Conservation (phyloP, 92 coral and sea anemone genomes). For the Parazoanthus darwini region DNA sequence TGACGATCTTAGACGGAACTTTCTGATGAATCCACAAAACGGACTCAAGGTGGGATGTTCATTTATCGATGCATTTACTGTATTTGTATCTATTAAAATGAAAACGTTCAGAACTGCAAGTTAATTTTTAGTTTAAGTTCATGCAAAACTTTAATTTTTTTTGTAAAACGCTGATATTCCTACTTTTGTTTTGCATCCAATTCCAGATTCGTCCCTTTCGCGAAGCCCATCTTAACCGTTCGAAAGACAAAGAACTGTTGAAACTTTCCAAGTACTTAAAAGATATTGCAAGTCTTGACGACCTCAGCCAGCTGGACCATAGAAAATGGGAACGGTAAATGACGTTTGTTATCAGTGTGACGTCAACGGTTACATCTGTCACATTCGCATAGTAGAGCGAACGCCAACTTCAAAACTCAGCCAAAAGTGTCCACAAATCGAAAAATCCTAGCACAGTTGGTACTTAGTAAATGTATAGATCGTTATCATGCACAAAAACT, state of each 20-base stretch:
- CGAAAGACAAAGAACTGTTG: slow-evolving; percentile 82
- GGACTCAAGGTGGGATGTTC: slow-evolving; percentile 78
- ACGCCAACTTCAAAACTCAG: too few relatives aligned
- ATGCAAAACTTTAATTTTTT: background rate
- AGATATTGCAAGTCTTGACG: slow-evolving; percentile 75
- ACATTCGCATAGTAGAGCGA: too few relatives aligned
- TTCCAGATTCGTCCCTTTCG: slow-evolving; percentile 94
- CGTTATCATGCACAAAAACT: too few relatives aligned
- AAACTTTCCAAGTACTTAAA: slow-evolving; percentile 79
- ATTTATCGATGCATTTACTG: too few relatives aligned
- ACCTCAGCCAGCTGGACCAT: slow-evolving; percentile 78
- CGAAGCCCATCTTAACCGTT: slow-evolving; percentile 92
- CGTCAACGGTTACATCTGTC: too few relatives aligned
- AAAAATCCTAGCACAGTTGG: too few relatives aligned
- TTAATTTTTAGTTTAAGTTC: background rate
- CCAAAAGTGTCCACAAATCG: too few relatives aligned
- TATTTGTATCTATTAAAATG: too few relatives aligned
- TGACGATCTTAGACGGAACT: slow-evolving; percentile 93
- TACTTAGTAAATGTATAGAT: too few relatives aligned
- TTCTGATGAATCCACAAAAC: slow-evolving; percentile 92
- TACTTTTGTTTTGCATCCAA: slow-evolving; percentile 6
- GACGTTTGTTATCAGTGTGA: background rate
- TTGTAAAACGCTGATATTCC: background rate
- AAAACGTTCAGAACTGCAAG: too few relatives aligned
- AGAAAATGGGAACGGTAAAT: slow-evolving; percentile 89